Evolutionary conservation across 2,113 vertebrate genomes (phyloP).

Genomic region (Empidonax alnorum): DNA sequence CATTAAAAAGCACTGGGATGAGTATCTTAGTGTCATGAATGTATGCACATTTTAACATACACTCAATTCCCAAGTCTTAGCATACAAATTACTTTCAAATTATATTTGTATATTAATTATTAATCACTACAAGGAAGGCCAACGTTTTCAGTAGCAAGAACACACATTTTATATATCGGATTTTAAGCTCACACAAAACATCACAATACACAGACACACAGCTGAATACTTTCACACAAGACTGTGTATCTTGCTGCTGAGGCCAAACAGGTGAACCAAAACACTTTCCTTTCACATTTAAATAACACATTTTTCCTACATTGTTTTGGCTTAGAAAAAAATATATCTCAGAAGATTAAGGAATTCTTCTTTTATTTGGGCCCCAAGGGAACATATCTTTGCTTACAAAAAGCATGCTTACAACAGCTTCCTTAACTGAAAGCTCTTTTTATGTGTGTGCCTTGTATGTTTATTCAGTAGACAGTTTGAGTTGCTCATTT

Average conservation of each 20-base stretch:
- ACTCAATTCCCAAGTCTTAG: not conserved
- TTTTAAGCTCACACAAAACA: not conserved
- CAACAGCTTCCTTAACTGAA: conserved; percentile 48
- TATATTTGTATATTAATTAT: conserved; percentile 1
- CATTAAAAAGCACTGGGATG: conserved; percentile 60
- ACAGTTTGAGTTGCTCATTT: conserved; percentile 53
- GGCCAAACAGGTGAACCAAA: conserved; percentile 37
- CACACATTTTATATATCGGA: not conserved
- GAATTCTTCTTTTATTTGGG: conserved; percentile 56
- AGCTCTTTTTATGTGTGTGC: conserved; percentile 36
- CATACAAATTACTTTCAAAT: not conserved
- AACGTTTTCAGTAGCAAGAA: not conserved
- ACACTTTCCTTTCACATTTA: conserved; percentile 39
- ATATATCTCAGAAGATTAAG: conserved; percentile 53
- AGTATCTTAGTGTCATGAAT: conserved; percentile 20
- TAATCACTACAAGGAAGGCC: not conserved
- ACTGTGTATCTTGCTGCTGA: not conserved
- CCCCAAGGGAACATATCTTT: conserved; percentile 26
- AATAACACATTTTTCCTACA: not conserved
- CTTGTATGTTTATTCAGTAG: conserved; percentile 47
- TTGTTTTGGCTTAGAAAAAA: conserved; percentile 60
- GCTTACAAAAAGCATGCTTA: conserved; percentile 37
- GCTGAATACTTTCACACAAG: not conserved
- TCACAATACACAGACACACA: not conserved
- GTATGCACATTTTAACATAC: conserved; percentile 22